Percentiles rank a stretch among this genome's conserved stretches.
Conservation (phyloP, 2,888 invertebrate genomes). For the Cremastinae sp. region DNA sequence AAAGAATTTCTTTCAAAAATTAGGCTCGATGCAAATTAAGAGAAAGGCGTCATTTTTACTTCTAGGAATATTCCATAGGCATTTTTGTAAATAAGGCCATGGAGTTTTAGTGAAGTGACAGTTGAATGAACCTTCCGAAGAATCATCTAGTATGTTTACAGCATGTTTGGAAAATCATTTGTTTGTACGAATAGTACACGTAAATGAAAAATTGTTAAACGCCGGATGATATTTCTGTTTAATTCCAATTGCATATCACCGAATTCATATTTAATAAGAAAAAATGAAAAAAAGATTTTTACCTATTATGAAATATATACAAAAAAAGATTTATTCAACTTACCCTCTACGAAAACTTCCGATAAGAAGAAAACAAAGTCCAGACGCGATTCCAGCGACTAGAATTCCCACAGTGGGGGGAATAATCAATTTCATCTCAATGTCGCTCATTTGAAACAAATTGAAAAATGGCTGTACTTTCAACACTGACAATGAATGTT, state of each 20-base stretch:
- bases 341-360: conserved; percentile 83
- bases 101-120: neutral
- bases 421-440: conserved; percentile 76
- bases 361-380: conserved; percentile 85
- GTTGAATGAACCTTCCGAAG: no score
- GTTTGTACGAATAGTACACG: no score
- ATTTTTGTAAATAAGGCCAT: neutral
- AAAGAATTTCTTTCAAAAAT: neutral
- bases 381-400: conserved; percentile 86
- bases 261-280: no score
- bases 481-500: neutral
- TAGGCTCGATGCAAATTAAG: neutral
- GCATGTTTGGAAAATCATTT: no score
- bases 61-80: neutral
- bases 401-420: conserved; percentile 85
- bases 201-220: no score
- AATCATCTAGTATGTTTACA: no score
- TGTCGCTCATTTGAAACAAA: conserved; percentile 41
- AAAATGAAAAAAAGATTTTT: neutral
- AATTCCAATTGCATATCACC: no score
- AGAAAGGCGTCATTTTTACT: conserved; percentile 19
- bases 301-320: neutral
- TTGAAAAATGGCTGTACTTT: no score
- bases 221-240: no score
- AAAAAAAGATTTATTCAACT: conserved; percentile 70